These are phyloP conservation scores for Cacatua alba DNA, from an alignment of 2,113 vertebrate species.

Conservation along the genomic window DNA sequence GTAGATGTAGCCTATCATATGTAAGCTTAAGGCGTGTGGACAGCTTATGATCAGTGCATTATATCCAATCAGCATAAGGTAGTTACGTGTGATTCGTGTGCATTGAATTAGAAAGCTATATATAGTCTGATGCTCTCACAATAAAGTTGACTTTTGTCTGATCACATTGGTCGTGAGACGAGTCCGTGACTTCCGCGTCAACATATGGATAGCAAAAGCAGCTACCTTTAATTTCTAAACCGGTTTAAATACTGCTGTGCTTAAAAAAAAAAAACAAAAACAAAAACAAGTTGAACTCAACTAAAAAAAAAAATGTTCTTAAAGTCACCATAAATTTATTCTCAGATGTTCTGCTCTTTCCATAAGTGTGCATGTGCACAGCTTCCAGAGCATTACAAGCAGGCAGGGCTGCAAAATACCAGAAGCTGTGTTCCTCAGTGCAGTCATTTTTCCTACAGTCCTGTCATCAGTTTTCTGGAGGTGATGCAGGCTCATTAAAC, in stretches of 20 bases:
- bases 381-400: background rate
- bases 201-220: background rate
- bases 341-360: background rate
- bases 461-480: background rate
- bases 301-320: background rate
- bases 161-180: no score
- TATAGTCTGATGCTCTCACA: no score
- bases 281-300: background rate
- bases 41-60: no score
- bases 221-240: background rate
- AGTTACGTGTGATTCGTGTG: no score
- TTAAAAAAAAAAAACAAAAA: background rate
- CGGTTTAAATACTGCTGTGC: background rate
- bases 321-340: background rate
- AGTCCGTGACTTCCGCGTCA: no score
- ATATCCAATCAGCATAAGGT: no score
- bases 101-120: no score
- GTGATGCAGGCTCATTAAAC: background rate
- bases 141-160: no score
- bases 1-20: no score
- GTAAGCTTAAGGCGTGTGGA: no score
- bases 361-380: background rate
- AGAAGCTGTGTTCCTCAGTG: background rate
- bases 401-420: background rate
- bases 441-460: background rate